phyloP scores from a whole-genome alignment of 2,888 invertebrate species.

The Troides aeacus region DNA sequence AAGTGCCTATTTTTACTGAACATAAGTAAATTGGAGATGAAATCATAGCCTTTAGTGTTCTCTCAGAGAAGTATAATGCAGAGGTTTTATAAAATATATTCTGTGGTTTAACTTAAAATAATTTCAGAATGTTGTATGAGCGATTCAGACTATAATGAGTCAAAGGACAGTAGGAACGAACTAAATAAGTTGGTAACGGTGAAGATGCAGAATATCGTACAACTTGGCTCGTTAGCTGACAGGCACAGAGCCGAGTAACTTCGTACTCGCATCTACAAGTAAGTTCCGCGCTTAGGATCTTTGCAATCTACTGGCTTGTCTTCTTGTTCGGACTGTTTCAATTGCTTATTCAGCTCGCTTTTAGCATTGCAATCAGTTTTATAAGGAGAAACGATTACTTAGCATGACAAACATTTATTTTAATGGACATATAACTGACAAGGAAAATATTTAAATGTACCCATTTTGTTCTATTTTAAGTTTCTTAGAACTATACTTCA shows the following conservation, averaged over 20 bases:
- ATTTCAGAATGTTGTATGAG: neutral
- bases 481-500: too few species aligned
- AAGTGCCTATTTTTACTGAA: too few species aligned
- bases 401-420: too few species aligned
- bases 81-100: too few species aligned
- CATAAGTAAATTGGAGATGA: too few species aligned
- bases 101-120: too few species aligned
- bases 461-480: too few species aligned
- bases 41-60: too few species aligned
- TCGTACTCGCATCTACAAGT: slow-evolving; percentile 8
- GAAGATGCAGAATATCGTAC: slow-evolving; percentile 16
- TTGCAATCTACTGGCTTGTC: slow-evolving; percentile 24
- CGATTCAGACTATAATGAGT: neutral
- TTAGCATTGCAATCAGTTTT: neutral
- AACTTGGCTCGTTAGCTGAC: slow-evolving; percentile 39
- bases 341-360: slow-evolving; percentile 9
- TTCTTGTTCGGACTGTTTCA: slow-evolving; percentile 20
- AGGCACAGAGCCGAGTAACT: slow-evolving; percentile 13
- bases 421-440: too few species aligned
- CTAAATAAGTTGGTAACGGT: neutral
- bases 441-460: too few species aligned
- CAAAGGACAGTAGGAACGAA: neutral
- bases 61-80: too few species aligned
- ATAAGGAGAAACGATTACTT: neutral
- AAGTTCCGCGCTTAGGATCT: slow-evolving; percentile 10